Base-by-base conservation (phyloP, 2,797 vertebrate species). In the Chaunax sp. region DNA sequence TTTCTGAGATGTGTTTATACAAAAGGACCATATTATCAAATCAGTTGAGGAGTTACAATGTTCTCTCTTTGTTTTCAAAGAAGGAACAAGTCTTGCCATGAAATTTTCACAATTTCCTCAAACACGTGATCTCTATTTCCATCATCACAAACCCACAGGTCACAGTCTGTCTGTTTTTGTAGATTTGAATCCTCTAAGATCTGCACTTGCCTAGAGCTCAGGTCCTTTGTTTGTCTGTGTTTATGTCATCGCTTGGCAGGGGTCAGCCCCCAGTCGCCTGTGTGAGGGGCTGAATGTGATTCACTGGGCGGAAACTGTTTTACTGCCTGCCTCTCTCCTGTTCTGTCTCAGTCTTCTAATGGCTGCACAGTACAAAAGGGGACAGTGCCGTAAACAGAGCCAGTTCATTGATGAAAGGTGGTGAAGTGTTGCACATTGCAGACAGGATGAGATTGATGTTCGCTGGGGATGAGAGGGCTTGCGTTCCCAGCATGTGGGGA, bases 241-340 rank as follows among this genome's bases (percentile, higher is more conserved):
- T 90, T 90, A 88, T 90, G 91, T 88, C 87, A 88, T 77, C 55
- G 89, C 85, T 84, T 92, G 86, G 89, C 85, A 92, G 88, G 89
- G 89, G 88, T 89, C 89, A 85, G 80, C 83, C 83, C 82, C 85
- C 82, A 87, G 86, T 89, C 62, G 86, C 76, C 86, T 59, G 85
- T 82, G 85, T 79, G 82, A 85, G 85, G 73, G 82, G 75, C 86
- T 91, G 84, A 91, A 90, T 91, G 86, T 92, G 90, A 93, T 93
- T 91, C 89, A 92, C 90, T 87, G 89, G 89, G 90, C 80, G 91
- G 89, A 92, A 92, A 90, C 84, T 87, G 82, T 93, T 92, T 92
- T 90, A 92, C 75, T 87, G 91, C 89, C 72, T 80, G 83, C 84
- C 68, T 83, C 83, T 82, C 83, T 82, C 75, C 60, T 73, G 78